Evolutionary conservation across 1,140 invertebrate genomes (phyloP).

Genomic region (Catajapyx aquilonaris): DNA sequence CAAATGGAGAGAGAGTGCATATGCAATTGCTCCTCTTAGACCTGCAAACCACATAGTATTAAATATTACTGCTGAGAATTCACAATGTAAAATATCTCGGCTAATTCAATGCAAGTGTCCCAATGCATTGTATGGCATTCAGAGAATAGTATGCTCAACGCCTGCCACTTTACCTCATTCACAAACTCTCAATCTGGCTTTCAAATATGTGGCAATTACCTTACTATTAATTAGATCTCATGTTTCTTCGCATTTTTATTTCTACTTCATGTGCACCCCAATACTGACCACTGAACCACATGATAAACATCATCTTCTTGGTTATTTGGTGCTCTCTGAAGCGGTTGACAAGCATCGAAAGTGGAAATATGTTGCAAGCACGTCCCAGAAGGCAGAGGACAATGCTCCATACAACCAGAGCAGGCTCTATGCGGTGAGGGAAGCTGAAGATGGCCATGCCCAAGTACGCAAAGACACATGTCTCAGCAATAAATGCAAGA

Average conservation of each 20-base stretch:
- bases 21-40: conserved; percentile 88
- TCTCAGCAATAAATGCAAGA: conserved; percentile 88
- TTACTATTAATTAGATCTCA: no score
- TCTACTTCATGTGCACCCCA: background rate
- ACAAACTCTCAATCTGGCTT: no score
- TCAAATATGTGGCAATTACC: no score
- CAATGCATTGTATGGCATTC: no score
- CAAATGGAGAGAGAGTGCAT: conserved; percentile 88
- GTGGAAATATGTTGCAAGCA: conserved; percentile 90
- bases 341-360: conserved; percentile 80
- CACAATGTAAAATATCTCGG: no score
- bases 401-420: conserved; percentile 79
- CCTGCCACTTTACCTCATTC: no score
- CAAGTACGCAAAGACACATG: conserved; percentile 97
- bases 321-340: conserved; percentile 96
- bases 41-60: conserved; percentile 40
- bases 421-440: conserved; percentile 45
- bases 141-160: no score
- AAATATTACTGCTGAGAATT: no score
- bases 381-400: conserved; percentile 78
- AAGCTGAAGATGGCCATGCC: conserved; percentile 96
- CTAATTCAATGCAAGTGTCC: no score
- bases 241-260: background rate
- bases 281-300: conserved; percentile 87
- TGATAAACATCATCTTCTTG: conserved; percentile 96